Conservation (phyloP, 2,888 invertebrate species). For the Monopis laevigella region DNA sequence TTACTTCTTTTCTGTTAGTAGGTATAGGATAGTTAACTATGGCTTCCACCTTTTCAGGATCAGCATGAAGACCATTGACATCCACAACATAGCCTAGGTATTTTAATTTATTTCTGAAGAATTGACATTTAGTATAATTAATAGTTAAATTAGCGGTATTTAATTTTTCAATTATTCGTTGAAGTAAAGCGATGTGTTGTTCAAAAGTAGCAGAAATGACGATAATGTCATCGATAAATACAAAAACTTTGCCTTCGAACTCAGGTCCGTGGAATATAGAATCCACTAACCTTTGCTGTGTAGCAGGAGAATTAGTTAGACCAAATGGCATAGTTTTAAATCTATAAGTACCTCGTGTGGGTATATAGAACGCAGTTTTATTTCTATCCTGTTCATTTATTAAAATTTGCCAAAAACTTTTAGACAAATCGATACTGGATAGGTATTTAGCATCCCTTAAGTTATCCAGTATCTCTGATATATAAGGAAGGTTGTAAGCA, state of each 20-base stretch:
- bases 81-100: slow-evolving; percentile 22
- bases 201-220: slow-evolving; percentile 17
- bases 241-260: slow-evolving; percentile 18
- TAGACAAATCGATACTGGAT: slow-evolving; percentile 20
- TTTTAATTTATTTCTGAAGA: background rate
- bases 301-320: slow-evolving; percentile 15
- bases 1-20: slow-evolving; percentile 18
- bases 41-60: slow-evolving; percentile 23
- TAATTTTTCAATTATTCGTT: too few species aligned
- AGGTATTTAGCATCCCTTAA: slow-evolving; percentile 22
- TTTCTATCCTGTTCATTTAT: slow-evolving; percentile 2
- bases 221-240: slow-evolving; percentile 22
- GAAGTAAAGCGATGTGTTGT: too few species aligned
- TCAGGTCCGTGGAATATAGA: slow-evolving; percentile 15
- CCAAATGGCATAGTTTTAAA: slow-evolving; percentile 20
- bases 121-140: background rate
- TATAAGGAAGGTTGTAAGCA: slow-evolving; percentile 19
- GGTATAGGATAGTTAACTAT: slow-evolving; percentile 22
- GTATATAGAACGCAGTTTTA: slow-evolving; percentile 16
- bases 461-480: slow-evolving; percentile 24
- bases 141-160: slow-evolving; percentile 4
- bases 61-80: slow-evolving; percentile 20
- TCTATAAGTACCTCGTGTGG: slow-evolving; percentile 18
- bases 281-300: slow-evolving; percentile 13
- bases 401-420: slow-evolving; percentile 17